phyloP scores from a whole-genome alignment of 2,888 invertebrate genomes.

The Junonia oenone region DNA sequence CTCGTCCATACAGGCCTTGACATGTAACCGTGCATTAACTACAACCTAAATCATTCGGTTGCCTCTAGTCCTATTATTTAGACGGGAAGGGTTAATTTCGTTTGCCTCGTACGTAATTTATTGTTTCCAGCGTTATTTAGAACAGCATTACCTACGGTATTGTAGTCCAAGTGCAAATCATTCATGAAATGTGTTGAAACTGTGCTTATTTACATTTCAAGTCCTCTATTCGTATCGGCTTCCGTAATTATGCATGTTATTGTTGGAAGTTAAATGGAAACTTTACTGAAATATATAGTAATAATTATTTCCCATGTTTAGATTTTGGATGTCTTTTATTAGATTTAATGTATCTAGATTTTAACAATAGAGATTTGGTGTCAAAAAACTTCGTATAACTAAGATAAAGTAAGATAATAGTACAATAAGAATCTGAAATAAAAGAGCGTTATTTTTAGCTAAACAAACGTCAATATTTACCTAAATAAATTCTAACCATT shows the following conservation, averaged over 20 bases:
- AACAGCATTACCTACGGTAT: constrained; percentile 36
- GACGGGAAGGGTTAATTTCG: constrained; percentile 19
- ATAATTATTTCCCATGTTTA: too few relatives aligned
- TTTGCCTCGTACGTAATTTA: constrained; percentile 15
- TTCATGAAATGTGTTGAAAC: constrained; percentile 53
- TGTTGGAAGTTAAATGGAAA: background rate
- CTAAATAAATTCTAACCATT: background rate
- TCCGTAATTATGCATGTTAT: constrained; percentile 6
- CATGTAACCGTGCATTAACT: constrained; percentile 41
- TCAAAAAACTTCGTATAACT: too few relatives aligned
- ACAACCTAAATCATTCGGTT: constrained; percentile 25
- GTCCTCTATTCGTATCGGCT: background rate
- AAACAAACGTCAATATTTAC: background rate
- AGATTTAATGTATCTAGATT: too few relatives aligned
- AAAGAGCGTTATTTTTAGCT: background rate
- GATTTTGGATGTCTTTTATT: too few relatives aligned
- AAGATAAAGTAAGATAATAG: too few relatives aligned
- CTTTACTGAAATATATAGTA: background rate
- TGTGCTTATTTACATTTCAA: constrained; percentile 22
- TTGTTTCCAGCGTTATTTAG: constrained; percentile 21
- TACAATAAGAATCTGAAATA: too few relatives aligned
- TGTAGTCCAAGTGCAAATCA: constrained; percentile 60
- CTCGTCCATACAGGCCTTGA: constrained; percentile 41
- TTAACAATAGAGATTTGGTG: too few relatives aligned
- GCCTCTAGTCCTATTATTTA: constrained; percentile 31